phyloP scores from a whole-genome alignment of 1,140 invertebrate species.

The Cydia pomonella region DNA sequence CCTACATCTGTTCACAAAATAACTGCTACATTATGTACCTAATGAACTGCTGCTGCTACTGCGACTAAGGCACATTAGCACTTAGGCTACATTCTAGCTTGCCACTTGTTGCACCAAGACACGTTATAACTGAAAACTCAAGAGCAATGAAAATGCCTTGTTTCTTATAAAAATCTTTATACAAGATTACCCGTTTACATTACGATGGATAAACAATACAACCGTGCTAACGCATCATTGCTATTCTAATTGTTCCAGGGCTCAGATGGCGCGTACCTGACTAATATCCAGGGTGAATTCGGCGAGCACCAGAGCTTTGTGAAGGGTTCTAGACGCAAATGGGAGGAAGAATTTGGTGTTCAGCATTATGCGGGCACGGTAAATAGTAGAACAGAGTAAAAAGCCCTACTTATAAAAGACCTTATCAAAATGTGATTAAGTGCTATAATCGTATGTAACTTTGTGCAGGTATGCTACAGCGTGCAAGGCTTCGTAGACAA shows the following conservation, averaged over 20 bases:
- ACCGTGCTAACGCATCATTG: background rate
- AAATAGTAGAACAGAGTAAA: background rate
- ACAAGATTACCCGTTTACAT: too few relatives aligned
- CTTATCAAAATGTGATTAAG: background rate
- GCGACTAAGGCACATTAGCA: too few relatives aligned
- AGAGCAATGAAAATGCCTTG: too few relatives aligned
- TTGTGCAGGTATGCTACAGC: conserved; percentile 86
- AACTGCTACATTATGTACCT: background rate
- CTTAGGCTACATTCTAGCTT: too few relatives aligned
- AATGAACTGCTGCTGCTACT: too few relatives aligned
- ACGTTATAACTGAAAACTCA: too few relatives aligned
- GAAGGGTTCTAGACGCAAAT: conserved; percentile 92
- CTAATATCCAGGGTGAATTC: conserved; percentile 95
- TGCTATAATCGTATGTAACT: background rate
- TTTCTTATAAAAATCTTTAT: too few relatives aligned
- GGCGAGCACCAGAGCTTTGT: conserved; percentile 92
- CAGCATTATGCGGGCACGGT: conserved; percentile 96
- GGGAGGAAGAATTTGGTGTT: conserved; percentile 96
- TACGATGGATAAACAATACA: too few relatives aligned
- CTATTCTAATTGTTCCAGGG: conserved; percentile 77
- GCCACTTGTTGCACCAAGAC: too few relatives aligned
- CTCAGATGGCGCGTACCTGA: conserved; percentile 93
- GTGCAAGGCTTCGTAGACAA: conserved; percentile 98
- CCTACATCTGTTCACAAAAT: background rate
- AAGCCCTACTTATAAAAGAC: too few relatives aligned